Percentiles rank a stretch among this genome's conserved stretches.
Evolutionary conservation across 2,888 invertebrate species (phyloP).

Genomic region (Julus scandinavius): DNA sequence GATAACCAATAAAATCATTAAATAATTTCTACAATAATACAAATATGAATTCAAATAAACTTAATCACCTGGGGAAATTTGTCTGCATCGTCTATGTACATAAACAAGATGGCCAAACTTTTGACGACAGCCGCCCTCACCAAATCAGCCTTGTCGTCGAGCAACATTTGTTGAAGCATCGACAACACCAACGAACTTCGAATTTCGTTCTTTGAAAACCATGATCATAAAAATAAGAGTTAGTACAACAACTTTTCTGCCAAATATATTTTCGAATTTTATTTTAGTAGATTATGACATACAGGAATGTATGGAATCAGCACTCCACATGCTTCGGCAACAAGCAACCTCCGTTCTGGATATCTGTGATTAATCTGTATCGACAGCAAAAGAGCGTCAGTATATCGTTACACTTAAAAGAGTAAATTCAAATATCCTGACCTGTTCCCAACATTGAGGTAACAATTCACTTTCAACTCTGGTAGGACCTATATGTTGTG

Average conservation of each 20-base stretch:
- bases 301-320: constrained; percentile 75
- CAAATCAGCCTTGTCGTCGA: constrained; percentile 74
- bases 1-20: background rate
- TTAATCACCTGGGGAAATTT: constrained; percentile 71
- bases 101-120: constrained; percentile 73
- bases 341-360: constrained; percentile 74
- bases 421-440: constrained; percentile 57
- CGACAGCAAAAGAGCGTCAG: constrained; percentile 23
- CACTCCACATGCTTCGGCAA: constrained; percentile 76
- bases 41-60: background rate
- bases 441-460: constrained; percentile 78
- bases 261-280: background rate
- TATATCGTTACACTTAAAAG: background rate
- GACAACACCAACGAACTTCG: constrained; percentile 76
- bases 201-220: constrained; percentile 69
- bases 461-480: constrained; percentile 75
- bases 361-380: constrained; percentile 74
- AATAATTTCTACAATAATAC: background rate
- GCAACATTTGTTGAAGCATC: constrained; percentile 77
- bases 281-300: constrained; percentile 63
- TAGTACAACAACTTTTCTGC: too few relatives aligned
- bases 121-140: constrained; percentile 74
- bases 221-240: background rate
- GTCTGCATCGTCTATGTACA: constrained; percentile 74
- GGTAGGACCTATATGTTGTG: constrained; percentile 67